phyloP scores from a whole-genome alignment of 2,113 vertebrate species.

The Muntiacus reevesi region DNA sequence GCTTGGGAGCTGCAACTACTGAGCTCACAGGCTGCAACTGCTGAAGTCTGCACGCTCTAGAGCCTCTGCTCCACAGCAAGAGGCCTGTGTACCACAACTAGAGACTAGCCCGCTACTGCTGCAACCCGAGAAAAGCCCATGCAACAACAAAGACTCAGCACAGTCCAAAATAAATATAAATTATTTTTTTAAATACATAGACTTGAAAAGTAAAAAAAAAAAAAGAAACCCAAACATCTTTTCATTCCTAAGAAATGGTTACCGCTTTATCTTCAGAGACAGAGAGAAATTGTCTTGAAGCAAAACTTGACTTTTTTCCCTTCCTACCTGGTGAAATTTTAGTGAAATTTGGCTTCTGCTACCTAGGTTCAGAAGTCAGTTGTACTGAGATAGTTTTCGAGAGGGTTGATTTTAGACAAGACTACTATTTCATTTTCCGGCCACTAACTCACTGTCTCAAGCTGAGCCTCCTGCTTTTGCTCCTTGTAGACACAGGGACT shows the following conservation, averaged over 20 bases:
- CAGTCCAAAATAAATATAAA: neutral
- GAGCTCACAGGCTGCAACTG: neutral
- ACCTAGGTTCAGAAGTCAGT: neutral
- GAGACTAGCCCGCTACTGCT: neutral
- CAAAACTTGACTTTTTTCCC: neutral
- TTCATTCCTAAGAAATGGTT: neutral
- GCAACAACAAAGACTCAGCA: neutral
- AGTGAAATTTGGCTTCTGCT: neutral
- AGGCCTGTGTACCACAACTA: neutral
- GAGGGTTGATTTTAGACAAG: neutral
- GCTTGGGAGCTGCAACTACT: neutral
- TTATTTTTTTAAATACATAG: neutral
- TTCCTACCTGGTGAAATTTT: neutral
- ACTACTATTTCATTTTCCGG: neutral
- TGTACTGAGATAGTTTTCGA: neutral
- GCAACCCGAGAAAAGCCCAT: neutral
- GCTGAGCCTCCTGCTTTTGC: neutral
- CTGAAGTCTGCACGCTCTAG: accelerated
- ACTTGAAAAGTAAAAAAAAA: neutral
- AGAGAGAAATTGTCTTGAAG: neutral
- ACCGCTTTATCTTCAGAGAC: neutral
- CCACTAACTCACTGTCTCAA: neutral
- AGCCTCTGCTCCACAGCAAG: neutral
- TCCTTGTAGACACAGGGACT: neutral
- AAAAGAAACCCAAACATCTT: neutral